Percentiles rank a stretch among this genome's conserved stretches.
Evolutionary conservation across 1,140 invertebrate species (phyloP).

Genomic region (Trachelipus rathkii): DNA sequence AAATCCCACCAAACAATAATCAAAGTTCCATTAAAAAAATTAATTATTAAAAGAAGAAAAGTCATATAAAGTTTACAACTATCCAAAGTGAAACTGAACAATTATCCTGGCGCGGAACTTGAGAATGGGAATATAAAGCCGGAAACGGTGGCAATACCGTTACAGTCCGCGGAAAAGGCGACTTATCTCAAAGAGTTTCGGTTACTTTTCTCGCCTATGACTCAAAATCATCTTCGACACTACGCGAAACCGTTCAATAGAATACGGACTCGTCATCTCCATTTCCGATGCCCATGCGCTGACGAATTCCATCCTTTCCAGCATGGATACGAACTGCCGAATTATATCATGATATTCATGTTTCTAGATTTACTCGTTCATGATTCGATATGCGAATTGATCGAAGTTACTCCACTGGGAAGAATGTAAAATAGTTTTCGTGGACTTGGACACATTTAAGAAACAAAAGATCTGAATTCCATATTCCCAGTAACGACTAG

Average conservation of each 20-base stretch:
- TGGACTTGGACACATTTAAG: neutral
- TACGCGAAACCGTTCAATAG: constrained; percentile 64
- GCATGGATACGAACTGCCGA: constrained; percentile 40
- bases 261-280: constrained; percentile 8
- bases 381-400: neutral
- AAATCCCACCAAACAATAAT: too few relatives aligned
- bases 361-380: neutral
- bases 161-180: neutral
- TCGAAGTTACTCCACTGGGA: neutral
- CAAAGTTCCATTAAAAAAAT: too few relatives aligned
- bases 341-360: constrained; percentile 27
- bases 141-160: neutral
- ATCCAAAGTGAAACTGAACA: too few relatives aligned
- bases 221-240: constrained; percentile 66
- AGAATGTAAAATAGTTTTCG: neutral
- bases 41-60: too few relatives aligned
- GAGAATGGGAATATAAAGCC: too few relatives aligned
- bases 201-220: constrained; percentile 26
- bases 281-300: constrained; percentile 11
- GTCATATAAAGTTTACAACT: too few relatives aligned
- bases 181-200: neutral
- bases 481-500: constrained; percentile 36
- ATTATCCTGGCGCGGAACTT: too few relatives aligned
- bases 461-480: constrained; percentile 5
- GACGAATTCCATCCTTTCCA: constrained; percentile 23